A percentile compares a stretch with the other conserved stretches of the same genome.
phyloP scores from a whole-genome alignment of 2,888 invertebrate species.

The Gnatocerus cornutus region DNA sequence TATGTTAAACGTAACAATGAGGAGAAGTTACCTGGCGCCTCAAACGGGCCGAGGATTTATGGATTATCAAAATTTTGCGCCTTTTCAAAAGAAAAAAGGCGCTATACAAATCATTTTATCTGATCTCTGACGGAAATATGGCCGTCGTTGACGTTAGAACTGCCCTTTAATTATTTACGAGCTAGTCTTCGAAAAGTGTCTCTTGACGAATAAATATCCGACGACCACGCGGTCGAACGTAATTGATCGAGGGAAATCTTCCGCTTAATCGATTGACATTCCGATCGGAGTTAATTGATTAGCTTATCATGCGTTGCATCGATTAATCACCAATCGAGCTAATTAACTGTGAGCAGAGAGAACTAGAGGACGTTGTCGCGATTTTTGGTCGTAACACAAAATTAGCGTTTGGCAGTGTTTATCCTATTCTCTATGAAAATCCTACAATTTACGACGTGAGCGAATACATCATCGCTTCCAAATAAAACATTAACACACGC shows the following conservation, averaged over 20 bases:
- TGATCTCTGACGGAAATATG: conserved; percentile 47
- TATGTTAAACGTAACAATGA: conserved; percentile 43
- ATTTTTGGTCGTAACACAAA: too few species aligned
- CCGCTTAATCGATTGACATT: conserved; percentile 35
- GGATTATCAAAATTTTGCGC: conserved; percentile 22
- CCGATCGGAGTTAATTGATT: conserved; percentile 28
- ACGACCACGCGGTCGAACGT: background rate
- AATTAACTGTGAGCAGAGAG: conserved; percentile 18
- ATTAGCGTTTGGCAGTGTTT: too few species aligned
- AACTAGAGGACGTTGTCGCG: too few species aligned
- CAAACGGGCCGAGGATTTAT: conserved; percentile 50
- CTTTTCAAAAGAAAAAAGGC: conserved; percentile 34
- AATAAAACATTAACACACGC: too few species aligned
- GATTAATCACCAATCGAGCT: conserved; percentile 30
- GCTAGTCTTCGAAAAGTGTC: background rate
- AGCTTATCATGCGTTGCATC: conserved; percentile 33
- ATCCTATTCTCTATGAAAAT: too few species aligned
- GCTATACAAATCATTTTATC: conserved; percentile 55
- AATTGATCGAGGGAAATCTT: conserved; percentile 12
- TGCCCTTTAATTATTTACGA: background rate
- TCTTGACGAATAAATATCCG: conserved; percentile 22
- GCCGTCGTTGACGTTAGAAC: conserved; percentile 23
- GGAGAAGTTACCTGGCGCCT: conserved; percentile 55
- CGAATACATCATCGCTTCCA: too few species aligned
- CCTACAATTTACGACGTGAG: too few species aligned